phyloP scores from a whole-genome alignment of 2,888 invertebrate species.

The Polia nebulosa region DNA sequence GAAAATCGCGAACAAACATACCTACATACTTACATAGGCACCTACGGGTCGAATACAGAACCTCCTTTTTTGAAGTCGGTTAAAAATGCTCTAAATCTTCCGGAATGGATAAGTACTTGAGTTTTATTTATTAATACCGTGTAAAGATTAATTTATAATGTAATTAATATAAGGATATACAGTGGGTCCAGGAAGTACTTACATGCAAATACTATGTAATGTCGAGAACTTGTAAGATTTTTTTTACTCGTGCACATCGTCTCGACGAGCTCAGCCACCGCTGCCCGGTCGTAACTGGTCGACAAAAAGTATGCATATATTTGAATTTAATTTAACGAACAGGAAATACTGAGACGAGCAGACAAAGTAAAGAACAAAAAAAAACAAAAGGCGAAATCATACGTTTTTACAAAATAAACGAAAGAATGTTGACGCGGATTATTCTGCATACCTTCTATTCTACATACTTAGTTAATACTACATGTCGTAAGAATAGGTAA shows the following conservation, averaged over 20 bases:
- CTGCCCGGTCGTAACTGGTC: conserved; percentile 76
- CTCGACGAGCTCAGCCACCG: conserved; percentile 67
- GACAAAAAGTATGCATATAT: conserved; percentile 89
- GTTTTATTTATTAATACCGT: conserved; percentile 5
- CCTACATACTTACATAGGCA: no score
- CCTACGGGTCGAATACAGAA: no score
- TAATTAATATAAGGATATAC: conserved; percentile 12
- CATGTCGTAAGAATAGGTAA: not conserved
- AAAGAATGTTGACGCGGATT: conserved; percentile 42
- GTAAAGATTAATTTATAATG: conserved; percentile 12
- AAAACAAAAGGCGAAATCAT: conserved; percentile 64
- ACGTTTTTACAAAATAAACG: conserved; percentile 52
- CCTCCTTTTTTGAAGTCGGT: no score
- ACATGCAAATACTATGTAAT: conserved; percentile 65
- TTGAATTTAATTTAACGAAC: conserved; percentile 87
- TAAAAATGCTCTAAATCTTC: not conserved
- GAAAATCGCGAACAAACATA: no score
- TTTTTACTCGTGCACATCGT: conserved; percentile 64
- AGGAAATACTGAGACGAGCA: conserved; percentile 85
- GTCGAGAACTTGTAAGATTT: conserved; percentile 70
- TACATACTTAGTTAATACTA: not conserved
- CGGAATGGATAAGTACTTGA: not conserved
- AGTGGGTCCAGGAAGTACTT: conserved; percentile 78
- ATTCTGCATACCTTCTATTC: conserved; percentile 3
- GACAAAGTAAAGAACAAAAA: conserved; percentile 73